phyloP scores from a whole-genome alignment of 2,113 vertebrate genomes.

The Tilapia sparmanii region DNA sequence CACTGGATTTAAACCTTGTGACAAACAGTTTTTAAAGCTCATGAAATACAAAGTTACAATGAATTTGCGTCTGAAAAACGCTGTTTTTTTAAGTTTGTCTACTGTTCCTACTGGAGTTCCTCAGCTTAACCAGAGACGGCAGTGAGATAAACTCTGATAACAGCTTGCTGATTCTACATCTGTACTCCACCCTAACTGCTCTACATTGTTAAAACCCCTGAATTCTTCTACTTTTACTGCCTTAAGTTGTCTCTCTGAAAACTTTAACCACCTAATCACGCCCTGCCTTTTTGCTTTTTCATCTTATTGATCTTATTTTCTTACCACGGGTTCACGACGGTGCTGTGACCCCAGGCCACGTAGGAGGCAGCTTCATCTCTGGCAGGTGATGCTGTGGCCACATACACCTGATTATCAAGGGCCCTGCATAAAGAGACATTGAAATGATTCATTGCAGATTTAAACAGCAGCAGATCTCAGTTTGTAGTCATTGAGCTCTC shows the following conservation, averaged over 20 bases:
- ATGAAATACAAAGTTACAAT: neutral
- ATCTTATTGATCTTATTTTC: neutral
- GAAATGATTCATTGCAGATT: neutral
- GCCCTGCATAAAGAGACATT: constrained; percentile 68
- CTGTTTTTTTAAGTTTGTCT: neutral
- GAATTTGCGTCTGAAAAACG: fast-evolving
- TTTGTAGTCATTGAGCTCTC: neutral
- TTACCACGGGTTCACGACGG: constrained; percentile 90
- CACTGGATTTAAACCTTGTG: neutral
- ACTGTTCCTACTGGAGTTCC: neutral
- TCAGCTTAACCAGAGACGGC: neutral
- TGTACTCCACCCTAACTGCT: neutral
- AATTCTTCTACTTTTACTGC: neutral
- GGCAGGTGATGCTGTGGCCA: constrained; percentile 89
- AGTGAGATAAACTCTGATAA: neutral
- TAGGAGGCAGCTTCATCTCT: constrained; percentile 86
- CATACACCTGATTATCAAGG: constrained; percentile 90
- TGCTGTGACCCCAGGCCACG: constrained; percentile 95
- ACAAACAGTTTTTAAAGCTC: neutral
- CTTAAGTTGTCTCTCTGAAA: neutral
- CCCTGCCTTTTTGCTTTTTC: neutral
- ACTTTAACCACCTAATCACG: fast-evolving
- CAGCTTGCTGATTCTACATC: neutral
- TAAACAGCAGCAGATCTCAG: neutral
- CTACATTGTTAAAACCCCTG: neutral